These are phyloP conservation scores for Dinothrombium tinctorium DNA, from an alignment of 1,140 invertebrate species.

Conservation along the genomic window DNA sequence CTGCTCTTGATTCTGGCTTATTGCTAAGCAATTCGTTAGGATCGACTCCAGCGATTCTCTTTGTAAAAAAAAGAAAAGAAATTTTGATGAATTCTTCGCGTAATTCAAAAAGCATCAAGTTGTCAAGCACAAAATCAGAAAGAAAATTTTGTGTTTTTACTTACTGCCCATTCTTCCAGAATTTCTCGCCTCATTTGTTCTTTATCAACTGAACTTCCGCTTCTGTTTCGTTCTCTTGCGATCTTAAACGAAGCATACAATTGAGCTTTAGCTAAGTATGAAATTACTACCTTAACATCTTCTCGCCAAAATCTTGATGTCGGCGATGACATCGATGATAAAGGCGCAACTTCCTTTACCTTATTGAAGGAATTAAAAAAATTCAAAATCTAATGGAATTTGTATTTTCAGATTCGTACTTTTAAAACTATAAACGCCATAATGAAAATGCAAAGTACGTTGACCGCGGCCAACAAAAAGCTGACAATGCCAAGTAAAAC, in stretches of 20 bases:
- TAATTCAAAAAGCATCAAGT: not conserved
- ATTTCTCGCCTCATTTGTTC: not conserved
- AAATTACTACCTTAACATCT: constrained; percentile 40
- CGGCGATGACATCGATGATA: constrained; percentile 39
- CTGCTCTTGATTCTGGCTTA: constrained; percentile 13
- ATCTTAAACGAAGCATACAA: no score
- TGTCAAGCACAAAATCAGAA: not conserved
- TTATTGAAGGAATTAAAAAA: constrained; percentile 18
- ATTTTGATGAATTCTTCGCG: not conserved
- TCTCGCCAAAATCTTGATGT: constrained; percentile 52
- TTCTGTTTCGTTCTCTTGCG: not conserved
- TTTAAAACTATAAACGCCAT: constrained; percentile 54
- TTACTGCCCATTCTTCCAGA: constrained; percentile 2
- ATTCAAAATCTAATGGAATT: not conserved
- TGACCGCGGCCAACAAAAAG: constrained; percentile 48
- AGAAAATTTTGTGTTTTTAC: not conserved
- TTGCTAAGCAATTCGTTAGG: constrained; percentile 11
- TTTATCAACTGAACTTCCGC: not conserved
- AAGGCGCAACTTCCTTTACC: constrained; percentile 65
- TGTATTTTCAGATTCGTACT: constrained; percentile 21
- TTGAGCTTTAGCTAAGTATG: not conserved
- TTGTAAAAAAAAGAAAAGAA: not conserved
- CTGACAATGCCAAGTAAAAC: constrained; percentile 50
- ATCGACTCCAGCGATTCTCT: constrained; percentile 13
- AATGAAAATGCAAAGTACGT: constrained; percentile 59